Percentiles rank a stretch among this genome's conserved stretches.
These are phyloP conservation scores for Drosophila pseudoobscura DNA, from an alignment of 1,140 invertebrate species.

Conservation along the genomic window DNA sequence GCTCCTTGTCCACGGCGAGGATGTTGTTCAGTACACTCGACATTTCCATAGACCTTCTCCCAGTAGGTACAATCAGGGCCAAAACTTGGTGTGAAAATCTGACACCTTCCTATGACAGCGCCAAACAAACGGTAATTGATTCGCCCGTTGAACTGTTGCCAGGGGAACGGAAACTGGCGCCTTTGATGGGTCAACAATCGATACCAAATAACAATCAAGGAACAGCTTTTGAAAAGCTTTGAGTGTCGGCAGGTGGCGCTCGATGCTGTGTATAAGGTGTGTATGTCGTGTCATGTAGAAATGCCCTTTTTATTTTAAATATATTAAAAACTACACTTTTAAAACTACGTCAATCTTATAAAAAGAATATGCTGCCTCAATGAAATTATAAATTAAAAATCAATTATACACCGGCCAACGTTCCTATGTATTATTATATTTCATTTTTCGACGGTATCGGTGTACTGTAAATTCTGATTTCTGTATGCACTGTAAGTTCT, in stretches of 20 bases:
- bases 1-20: constrained; percentile 87
- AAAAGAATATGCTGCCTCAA: too few species aligned
- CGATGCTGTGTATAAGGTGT: too few species aligned
- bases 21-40: constrained; percentile 84
- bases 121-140: constrained; percentile 63
- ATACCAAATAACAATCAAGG: constrained; percentile 51
- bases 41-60: constrained; percentile 28
- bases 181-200: constrained; percentile 59
- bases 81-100: constrained; percentile 42
- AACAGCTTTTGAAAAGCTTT: too few species aligned
- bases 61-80: neutral
- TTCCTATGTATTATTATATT: too few species aligned
- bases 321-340: too few species aligned
- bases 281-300: too few species aligned
- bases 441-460: neutral
- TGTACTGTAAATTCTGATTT: neutral
- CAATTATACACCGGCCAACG: too few species aligned
- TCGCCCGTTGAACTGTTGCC: constrained; percentile 53
- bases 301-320: too few species aligned
- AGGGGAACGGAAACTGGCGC: constrained; percentile 42
- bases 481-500: neutral
- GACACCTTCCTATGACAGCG: constrained; percentile 54
- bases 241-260: too few species aligned
- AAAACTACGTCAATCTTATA: too few species aligned
- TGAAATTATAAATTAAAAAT: too few species aligned